phyloP scores from a whole-genome alignment of 1,140 invertebrate species.

The Macrobrachium rosenbergii region DNA sequence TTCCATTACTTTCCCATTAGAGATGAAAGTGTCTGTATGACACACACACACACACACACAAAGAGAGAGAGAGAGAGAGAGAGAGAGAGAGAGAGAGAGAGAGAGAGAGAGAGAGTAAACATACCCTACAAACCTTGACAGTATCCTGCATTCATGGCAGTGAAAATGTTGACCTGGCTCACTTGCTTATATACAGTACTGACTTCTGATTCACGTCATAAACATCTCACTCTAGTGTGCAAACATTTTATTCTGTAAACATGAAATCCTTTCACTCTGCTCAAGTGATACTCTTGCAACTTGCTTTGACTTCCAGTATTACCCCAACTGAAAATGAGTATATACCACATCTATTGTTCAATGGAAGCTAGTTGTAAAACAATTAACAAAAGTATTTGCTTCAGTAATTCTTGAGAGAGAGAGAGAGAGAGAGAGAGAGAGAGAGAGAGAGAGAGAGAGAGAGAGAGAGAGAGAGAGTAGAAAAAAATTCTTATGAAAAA shows the following conservation, averaged over 20 bases:
- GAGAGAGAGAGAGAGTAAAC: not conserved
- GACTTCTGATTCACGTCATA: no score
- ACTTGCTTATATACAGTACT: not conserved
- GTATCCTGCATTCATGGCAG: not conserved
- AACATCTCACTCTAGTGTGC: no score
- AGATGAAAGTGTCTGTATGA: not conserved
- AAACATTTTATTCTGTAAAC: no score
- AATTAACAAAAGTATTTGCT: not conserved
- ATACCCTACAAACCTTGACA: not conserved
- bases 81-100: constrained; percentile 6
- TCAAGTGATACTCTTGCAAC: no score
- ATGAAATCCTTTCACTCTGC: no score
- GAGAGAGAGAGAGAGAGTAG: constrained; percentile 12
- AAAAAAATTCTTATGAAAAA: no score
- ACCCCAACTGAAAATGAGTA: no score
- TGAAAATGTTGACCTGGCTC: not conserved
- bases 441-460: constrained; percentile 7
- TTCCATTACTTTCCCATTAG: not conserved
- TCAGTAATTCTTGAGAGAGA: not conserved
- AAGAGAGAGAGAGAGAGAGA: constrained; percentile 10
- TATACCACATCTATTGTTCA: not conserved
- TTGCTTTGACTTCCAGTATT: no score
- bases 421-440: constrained; percentile 27
- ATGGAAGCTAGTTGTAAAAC: not conserved
- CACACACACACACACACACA: no score